Evolutionary conservation across 2,113 vertebrate genomes (phyloP).

Genomic region (Panthera tigris): DNA sequence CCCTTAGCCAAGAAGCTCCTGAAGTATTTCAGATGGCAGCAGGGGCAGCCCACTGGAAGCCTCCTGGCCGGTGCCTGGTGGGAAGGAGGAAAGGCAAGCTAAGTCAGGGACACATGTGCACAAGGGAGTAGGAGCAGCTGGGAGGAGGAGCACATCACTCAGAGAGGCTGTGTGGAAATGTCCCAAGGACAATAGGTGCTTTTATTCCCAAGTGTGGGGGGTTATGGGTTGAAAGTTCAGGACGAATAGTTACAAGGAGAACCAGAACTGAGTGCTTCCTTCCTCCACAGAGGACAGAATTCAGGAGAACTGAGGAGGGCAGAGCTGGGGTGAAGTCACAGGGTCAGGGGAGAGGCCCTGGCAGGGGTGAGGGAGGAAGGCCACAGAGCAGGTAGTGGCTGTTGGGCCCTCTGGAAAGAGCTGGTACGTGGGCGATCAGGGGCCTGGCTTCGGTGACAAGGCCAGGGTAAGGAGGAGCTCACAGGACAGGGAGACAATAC

Average conservation of each 20-base stretch:
- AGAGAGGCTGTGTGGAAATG: background rate
- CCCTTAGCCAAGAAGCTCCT: background rate
- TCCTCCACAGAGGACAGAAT: background rate
- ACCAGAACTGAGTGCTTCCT: background rate
- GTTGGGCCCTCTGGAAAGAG: background rate
- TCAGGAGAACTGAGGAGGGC: fast-evolving
- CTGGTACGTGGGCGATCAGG: background rate
- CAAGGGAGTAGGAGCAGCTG: background rate
- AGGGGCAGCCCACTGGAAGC: background rate
- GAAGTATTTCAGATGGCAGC: background rate
- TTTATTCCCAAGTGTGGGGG: background rate
- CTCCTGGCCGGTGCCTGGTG: background rate
- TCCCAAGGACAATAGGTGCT: background rate
- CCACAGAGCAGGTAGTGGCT: background rate
- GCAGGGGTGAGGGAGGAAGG: background rate
- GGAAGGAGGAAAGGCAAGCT: background rate
- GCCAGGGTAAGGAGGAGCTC: background rate
- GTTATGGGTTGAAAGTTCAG: background rate
- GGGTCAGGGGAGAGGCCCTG: background rate
- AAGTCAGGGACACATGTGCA: background rate
- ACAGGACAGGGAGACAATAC: background rate
- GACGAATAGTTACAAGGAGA: background rate
- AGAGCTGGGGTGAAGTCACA: background rate
- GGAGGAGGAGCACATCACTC: background rate
- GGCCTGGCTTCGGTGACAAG: background rate